Conservation (phyloP, 2,113 vertebrate genomes). For the Sphaerodactylus townsendi region DNA sequence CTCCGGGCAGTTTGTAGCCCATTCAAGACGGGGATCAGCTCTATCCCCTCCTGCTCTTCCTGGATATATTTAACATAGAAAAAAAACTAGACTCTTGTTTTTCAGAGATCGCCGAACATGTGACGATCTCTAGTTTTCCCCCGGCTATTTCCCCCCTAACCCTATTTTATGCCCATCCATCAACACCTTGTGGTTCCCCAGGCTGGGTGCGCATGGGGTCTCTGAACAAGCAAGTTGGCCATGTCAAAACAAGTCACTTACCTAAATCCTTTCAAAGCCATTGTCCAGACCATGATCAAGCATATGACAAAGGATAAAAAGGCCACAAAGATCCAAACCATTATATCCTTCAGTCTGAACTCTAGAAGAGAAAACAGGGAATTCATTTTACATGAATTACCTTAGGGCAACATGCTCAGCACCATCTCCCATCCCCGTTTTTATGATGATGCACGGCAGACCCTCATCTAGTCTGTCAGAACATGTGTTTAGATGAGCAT, state of each 20-base stretch:
- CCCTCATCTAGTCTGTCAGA: too few relatives aligned
- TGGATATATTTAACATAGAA: not conserved
- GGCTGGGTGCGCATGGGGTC: too few relatives aligned
- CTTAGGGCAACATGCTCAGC: not conserved
- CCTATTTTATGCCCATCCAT: too few relatives aligned
- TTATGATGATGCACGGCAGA: not conserved
- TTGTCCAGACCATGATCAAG: constrained; percentile 81
- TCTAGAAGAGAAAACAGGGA: constrained; percentile 75
- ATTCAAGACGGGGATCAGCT: not conserved
- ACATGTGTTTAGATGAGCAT: too few relatives aligned
- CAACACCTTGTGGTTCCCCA: too few relatives aligned
- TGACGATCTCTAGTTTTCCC: too few relatives aligned
- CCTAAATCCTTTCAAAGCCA: constrained; percentile 86
- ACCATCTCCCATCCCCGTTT: too few relatives aligned
- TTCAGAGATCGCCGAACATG: constrained; percentile 12
- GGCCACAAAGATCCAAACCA: constrained; percentile 83
- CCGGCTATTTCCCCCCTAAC: too few relatives aligned
- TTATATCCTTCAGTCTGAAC: constrained; percentile 72
- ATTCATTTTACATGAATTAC: not conserved
- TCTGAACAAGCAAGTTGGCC: too few relatives aligned
- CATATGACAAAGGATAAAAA: constrained; percentile 81
- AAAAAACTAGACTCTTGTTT: not conserved
- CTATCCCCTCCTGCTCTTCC: not conserved
- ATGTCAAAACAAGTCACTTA: constrained; percentile 51
- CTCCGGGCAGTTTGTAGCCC: not conserved